Base-by-base conservation (phyloP, 2,888 invertebrate genomes). In the Lacanobia oleracea region DNA sequence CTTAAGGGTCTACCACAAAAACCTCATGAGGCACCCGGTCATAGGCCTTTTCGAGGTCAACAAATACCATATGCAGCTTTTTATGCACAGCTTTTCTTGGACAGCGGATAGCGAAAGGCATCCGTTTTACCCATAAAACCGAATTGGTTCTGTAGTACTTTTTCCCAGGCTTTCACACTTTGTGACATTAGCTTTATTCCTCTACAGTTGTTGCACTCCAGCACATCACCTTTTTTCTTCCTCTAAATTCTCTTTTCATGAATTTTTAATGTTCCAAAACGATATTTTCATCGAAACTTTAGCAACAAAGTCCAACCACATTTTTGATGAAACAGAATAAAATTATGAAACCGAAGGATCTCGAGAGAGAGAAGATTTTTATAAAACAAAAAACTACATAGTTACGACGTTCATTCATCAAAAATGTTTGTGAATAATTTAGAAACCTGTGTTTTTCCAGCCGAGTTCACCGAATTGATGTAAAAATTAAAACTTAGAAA, bases 351-450 rank as follows among this genome's bases (percentile, higher is more conserved):
- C 71, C 37, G 61, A 65, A 77, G 62, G 4, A n/a, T 37, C 37
- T 51, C 10, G 16, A 0, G 56, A 23, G 23, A 53, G 56, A 33
- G 10, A 12, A 40, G 14, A 45, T 6, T 72, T 71, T 40, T 50
- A 33, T 27, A 8, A 48, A 33, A 51, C 3, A 61, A 45, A 60
- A 48, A 56, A 33, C 40, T 64, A 60, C 12, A 21, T 64, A 77
- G 50, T 53, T 43, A 45, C 14, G 16, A 40, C 53, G 50, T 60
- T 67, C 54, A 77, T 67, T 77, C 77, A 73, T 77, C 67, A 64
- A 67, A 43, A 78, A 78, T 64, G 73, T 67, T 54, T 54, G 45
- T 77, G 43, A 73, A 78, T 77, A 78, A 73, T 73, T 73, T 23
- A 78, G 54, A 60, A 63, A 73, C 67, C 78, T 78, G 59, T 33